Conservation (phyloP, 2,113 vertebrate genomes). For the Syngnathus typhle region DNA sequence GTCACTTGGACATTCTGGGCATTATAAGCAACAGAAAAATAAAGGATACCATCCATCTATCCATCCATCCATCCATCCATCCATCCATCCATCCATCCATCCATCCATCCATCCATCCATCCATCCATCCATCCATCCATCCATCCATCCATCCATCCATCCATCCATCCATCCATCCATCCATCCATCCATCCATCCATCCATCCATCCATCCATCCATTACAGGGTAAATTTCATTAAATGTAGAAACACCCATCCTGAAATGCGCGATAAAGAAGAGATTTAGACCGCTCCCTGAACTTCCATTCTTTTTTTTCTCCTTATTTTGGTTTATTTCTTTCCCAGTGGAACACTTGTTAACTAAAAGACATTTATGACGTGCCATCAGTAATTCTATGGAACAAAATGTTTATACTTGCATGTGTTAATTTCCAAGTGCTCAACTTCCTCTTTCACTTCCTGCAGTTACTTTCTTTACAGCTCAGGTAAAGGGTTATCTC, state of each 20-base stretch:
- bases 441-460: neutral
- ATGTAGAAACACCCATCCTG: slow-evolving; percentile 39
- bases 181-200: no score
- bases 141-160: no score
- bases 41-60: no score
- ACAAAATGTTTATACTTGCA: slow-evolving; percentile 45
- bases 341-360: slow-evolving; percentile 48
- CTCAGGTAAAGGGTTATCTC: slow-evolving; percentile 32
- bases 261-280: slow-evolving; percentile 38
- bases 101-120: no score
- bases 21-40: no score
- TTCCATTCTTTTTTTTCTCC: neutral
- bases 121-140: no score
- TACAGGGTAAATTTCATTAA: slow-evolving; percentile 26
- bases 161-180: no score
- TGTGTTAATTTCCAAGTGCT: slow-evolving; percentile 14
- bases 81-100: no score
- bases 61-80: no score
- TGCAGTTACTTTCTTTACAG: slow-evolving; percentile 14
- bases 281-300: slow-evolving; percentile 19
- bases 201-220: no score
- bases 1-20: no score
- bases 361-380: slow-evolving; percentile 36
- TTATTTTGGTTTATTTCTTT: slow-evolving; percentile 17
- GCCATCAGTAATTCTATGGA: slow-evolving; percentile 28